Evolutionary conservation across 2,113 vertebrate species (phyloP).

Genomic region (Anguilla japonica): DNA sequence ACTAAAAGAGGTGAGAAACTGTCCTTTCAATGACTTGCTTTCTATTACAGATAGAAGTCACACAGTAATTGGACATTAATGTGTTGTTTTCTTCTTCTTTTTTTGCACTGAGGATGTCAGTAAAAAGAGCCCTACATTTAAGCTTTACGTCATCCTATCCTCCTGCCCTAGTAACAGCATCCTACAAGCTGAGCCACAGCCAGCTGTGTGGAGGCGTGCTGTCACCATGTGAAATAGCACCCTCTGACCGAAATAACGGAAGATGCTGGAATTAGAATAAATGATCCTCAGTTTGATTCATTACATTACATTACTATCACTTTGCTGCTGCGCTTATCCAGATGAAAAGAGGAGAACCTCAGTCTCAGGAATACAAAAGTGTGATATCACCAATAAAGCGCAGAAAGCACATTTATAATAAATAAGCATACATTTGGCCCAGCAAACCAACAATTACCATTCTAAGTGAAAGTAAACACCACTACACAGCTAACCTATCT

Average conservation of each 20-base stretch:
- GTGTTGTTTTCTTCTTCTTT: too few relatives aligned
- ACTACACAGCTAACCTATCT: too few relatives aligned
- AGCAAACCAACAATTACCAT: too few relatives aligned
- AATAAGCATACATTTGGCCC: too few relatives aligned
- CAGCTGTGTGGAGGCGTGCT: constrained; percentile 23
- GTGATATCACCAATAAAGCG: too few relatives aligned
- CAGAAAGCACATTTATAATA: too few relatives aligned
- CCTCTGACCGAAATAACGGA: not conserved
- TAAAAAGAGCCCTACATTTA: not conserved
- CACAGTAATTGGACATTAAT: too few relatives aligned
- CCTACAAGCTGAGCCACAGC: constrained; percentile 33
- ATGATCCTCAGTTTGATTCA: not conserved
- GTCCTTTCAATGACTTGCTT: not conserved
- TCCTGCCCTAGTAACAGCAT: constrained; percentile 34
- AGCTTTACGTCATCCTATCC: not conserved
- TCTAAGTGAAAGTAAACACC: too few relatives aligned
- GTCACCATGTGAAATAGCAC: not conserved
- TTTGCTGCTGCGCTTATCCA: too few relatives aligned
- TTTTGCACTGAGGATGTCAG: too few relatives aligned
- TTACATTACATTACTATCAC: not conserved
- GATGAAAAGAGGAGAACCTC: too few relatives aligned
- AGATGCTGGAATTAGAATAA: constrained; percentile 10
- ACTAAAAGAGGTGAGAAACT: not conserved
- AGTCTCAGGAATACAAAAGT: too few relatives aligned
- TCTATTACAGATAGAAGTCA: not conserved